Percentiles rank a stretch among this genome's conserved stretches.
These are phyloP conservation scores for Acromyrmex charruanus DNA, from an alignment of 1,140 invertebrate genomes.

Conservation along the genomic window DNA sequence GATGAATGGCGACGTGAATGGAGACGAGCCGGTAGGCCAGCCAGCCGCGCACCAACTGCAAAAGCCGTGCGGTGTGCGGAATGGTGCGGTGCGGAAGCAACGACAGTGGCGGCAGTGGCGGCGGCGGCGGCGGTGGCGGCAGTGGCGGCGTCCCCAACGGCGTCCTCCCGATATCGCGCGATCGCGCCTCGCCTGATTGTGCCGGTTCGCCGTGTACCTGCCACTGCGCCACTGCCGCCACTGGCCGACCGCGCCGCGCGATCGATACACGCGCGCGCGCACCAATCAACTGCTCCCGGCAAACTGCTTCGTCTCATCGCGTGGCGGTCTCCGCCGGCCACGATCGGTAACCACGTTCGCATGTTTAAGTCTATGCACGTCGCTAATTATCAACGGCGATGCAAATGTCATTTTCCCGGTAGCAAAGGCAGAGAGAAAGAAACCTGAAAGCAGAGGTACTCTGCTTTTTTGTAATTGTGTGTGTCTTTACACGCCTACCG, in stretches of 20 bases:
- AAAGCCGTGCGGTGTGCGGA: slow-evolving; percentile 42
- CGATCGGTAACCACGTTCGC: neutral
- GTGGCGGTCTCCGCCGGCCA: neutral
- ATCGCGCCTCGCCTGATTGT: slow-evolving; percentile 18
- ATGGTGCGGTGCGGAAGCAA: neutral
- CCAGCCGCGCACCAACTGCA: slow-evolving; percentile 73
- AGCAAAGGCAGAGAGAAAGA: too few relatives aligned
- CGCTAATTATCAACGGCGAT: neutral
- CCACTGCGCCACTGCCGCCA: slow-evolving; percentile 4
- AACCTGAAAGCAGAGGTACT: too few relatives aligned
- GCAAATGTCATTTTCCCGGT: neutral
- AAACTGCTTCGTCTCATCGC: neutral
- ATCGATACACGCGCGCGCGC: slow-evolving; percentile 47
- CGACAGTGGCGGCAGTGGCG: neutral
- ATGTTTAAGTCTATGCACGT: too few relatives aligned
- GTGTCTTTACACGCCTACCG: too few relatives aligned
- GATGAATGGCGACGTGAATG: slow-evolving; percentile 36
- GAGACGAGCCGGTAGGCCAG: slow-evolving; percentile 70
- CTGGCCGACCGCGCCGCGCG: neutral
- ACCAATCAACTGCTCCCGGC: neutral
- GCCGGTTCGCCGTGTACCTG: neutral
- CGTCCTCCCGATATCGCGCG: slow-evolving; percentile 52
- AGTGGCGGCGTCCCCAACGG: neutral
- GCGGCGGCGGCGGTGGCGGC: neutral
- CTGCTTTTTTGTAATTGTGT: too few relatives aligned